Conservation (phyloP, 64 coral and sea anemone genomes). For the Porites australiensis region DNA sequence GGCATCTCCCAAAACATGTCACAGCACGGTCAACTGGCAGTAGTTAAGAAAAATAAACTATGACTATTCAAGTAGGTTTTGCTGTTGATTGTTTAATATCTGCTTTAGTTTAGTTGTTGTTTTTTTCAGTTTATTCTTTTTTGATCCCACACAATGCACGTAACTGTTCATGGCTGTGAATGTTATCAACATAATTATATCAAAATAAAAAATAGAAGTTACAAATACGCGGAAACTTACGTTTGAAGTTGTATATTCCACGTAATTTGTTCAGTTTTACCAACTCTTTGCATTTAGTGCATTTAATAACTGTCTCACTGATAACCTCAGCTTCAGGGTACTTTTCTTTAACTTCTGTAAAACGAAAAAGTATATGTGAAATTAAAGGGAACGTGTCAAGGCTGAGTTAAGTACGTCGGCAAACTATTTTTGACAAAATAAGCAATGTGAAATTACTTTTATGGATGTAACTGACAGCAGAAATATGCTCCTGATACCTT, state of each 20-base stretch:
- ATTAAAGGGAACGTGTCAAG: neutral
- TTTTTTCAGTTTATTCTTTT: no score
- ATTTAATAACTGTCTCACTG: neutral
- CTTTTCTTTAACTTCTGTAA: slow-evolving; percentile 12
- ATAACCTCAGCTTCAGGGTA: neutral
- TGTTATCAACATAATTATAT: no score
- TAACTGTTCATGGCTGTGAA: no score
- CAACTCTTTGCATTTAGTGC: neutral
- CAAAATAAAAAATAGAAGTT: no score
- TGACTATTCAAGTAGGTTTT: no score
- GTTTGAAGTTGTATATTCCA: neutral
- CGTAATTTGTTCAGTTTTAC: neutral
- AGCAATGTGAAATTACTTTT: neutral
- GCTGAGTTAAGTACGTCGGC: neutral
- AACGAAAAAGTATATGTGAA: neutral
- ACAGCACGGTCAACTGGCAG: no score
- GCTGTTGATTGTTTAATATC: no score
- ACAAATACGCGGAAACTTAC: neutral
- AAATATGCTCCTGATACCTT: neutral
- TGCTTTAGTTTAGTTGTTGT: no score
- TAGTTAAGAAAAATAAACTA: no score
- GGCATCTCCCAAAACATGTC: no score
- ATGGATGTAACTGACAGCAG: neutral
- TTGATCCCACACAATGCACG: no score
- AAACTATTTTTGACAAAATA: slow-evolving; percentile 1